phyloP scores from a whole-genome alignment of 30 jellyfish, hydroid and myxozoan species.

The Pelagia noctiluca region DNA sequence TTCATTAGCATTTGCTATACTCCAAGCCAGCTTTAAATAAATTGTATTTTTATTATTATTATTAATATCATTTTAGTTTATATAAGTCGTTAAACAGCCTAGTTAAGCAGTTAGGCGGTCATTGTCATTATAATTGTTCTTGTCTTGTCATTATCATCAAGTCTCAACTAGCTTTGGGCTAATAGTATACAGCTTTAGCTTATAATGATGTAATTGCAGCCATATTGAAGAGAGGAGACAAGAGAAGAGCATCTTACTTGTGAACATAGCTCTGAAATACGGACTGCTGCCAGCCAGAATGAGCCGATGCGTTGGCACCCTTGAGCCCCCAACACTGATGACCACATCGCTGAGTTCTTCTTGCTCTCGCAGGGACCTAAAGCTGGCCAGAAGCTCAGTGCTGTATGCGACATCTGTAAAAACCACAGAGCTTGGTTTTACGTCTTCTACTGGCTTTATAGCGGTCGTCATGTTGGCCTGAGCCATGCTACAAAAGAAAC shows the following conservation, averaged over 20 bases:
- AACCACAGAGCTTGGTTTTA: slow-evolving; percentile 50
- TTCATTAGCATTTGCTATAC: no score
- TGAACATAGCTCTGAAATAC: slow-evolving; percentile 95
- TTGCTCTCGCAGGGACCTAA: slow-evolving; percentile 78
- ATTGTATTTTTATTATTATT: no score
- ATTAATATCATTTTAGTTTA: no score
- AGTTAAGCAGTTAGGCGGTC: background rate
- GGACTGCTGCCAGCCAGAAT: slow-evolving; percentile 97
- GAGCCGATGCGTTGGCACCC: slow-evolving; percentile 75
- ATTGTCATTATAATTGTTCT: background rate
- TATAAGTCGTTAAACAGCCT: background rate
- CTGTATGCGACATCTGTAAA: slow-evolving; percentile 88
- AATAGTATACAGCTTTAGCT: background rate
- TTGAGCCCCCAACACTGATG: slow-evolving; percentile 68
- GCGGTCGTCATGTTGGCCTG: slow-evolving; percentile 63
- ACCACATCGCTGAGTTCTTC: slow-evolving; percentile 92
- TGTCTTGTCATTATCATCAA: background rate
- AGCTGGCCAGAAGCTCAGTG: slow-evolving; percentile 80
- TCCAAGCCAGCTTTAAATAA: no score
- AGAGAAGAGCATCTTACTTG: slow-evolving; percentile 69
- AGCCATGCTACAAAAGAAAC: slow-evolving; percentile 57
- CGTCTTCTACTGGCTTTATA: slow-evolving; percentile 62
- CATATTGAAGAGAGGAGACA: background rate
- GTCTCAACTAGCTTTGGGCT: background rate
- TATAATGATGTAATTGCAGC: background rate